A percentile compares a stretch with the other conserved stretches of the same genome.
Conservation (phyloP, 1,140 invertebrate genomes). For the Bombus pascuorum region DNA sequence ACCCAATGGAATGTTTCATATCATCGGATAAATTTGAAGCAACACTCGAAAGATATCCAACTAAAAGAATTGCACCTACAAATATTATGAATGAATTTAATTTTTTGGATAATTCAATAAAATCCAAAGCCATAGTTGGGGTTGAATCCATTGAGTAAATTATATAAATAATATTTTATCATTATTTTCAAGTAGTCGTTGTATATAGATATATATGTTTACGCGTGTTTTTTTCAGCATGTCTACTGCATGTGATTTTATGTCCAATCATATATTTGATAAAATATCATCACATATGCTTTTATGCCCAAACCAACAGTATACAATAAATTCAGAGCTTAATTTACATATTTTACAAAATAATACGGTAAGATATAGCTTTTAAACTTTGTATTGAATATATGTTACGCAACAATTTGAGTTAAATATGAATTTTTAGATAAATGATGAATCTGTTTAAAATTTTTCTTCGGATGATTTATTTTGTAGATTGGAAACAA, state of each 20-base stretch:
- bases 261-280: conserved; percentile 31
- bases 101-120: conserved; percentile 48
- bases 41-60: conserved; percentile 57
- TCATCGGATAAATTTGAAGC: conserved; percentile 74
- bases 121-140: conserved; percentile 45
- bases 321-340: background rate
- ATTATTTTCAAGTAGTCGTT: background rate
- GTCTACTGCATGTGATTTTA: background rate
- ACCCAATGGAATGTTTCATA: conserved; percentile 74
- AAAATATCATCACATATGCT: background rate
- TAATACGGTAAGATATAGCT: background rate
- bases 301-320: background rate
- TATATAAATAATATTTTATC: background rate
- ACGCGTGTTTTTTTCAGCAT: background rate
- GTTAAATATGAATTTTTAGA: background rate
- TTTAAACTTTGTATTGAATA: background rate
- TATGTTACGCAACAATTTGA: background rate
- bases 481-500: background rate
- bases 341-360: background rate
- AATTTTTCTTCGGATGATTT: background rate
- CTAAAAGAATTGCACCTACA: conserved; percentile 32
- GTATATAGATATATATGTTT: background rate
- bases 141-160: conserved; percentile 58
- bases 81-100: conserved; percentile 54
- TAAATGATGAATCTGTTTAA: background rate